Conservation (phyloP, 2,113 vertebrate species). For the Eclectus roratus region DNA sequence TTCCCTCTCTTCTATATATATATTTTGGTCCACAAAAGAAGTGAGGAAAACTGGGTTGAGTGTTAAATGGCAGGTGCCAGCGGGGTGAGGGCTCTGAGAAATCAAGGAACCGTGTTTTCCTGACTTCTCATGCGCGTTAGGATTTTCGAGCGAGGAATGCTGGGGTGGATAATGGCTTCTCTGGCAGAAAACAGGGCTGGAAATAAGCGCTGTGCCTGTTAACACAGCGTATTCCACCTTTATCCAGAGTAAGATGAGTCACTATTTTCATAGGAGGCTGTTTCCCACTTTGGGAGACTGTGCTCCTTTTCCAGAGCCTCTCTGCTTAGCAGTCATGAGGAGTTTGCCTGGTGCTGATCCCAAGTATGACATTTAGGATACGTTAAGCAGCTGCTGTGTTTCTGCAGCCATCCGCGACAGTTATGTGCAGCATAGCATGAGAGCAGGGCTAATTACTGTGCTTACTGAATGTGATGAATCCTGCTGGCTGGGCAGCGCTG, state of each 20-base stretch:
- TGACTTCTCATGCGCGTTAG: background rate
- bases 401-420: background rate
- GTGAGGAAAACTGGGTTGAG: background rate
- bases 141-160: background rate
- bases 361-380: background rate
- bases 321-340: background rate
- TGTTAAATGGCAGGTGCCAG: background rate
- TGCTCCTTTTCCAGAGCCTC: accelerated
- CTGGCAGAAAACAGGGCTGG: background rate
- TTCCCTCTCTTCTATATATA: background rate
- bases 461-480: slow-evolving; percentile 23
- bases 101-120: background rate
- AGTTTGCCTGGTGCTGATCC: background rate
- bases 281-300: background rate
- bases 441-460: background rate
- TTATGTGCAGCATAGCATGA: background rate
- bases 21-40: background rate
- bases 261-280: background rate
- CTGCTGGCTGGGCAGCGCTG: slow-evolving; percentile 46
- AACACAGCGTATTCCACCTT: background rate
- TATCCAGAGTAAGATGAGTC: background rate
- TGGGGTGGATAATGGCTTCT: background rate
- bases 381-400: slow-evolving; percentile 5
- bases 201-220: background rate
- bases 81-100: background rate